A percentile compares a stretch with the other conserved stretches of the same genome.
These are phyloP conservation scores for Vombatus ursinus DNA, from an alignment of 2,113 vertebrate species.

Conservation along the genomic window DNA sequence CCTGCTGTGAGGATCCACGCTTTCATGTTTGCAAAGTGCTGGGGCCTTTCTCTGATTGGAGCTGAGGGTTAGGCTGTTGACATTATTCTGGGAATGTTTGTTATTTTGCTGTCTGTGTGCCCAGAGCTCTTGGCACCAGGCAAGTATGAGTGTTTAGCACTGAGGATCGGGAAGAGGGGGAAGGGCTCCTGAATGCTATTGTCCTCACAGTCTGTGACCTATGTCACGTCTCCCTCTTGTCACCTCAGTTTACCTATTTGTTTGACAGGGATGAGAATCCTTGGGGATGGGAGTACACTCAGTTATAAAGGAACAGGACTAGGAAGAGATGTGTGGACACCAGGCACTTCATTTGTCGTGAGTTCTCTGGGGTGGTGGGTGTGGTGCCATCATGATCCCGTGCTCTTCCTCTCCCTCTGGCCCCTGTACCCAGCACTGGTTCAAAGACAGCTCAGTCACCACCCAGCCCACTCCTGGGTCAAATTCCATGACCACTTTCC, in stretches of 20 bases:
- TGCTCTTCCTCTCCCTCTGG: background rate
- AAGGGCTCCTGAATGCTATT: background rate
- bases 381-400: background rate
- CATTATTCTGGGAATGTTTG: background rate
- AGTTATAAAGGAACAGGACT: conserved; percentile 33
- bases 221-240: conserved; percentile 6
- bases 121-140: background rate
- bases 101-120: background rate
- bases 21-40: background rate
- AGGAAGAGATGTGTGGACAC: conserved; percentile 39
- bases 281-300: conserved; percentile 37
- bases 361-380: conserved; percentile 33
- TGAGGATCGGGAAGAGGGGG: fast-evolving
- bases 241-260: conserved; percentile 57
- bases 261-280: conserved; percentile 47
- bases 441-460: conserved; percentile 54
- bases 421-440: background rate
- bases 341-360: conserved; percentile 59
- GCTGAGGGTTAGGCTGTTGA: background rate
- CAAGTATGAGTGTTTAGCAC: background rate
- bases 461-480: conserved; percentile 13
- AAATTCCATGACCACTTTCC: background rate
- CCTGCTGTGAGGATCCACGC: background rate
- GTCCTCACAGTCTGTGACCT: conserved; percentile 39
- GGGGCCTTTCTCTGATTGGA: conserved; percentile 5